A percentile compares a stretch with the other conserved stretches of the same genome.
phyloP scores from a whole-genome alignment of 2,797 vertebrate genomes.

The Pangasius djambal region DNA sequence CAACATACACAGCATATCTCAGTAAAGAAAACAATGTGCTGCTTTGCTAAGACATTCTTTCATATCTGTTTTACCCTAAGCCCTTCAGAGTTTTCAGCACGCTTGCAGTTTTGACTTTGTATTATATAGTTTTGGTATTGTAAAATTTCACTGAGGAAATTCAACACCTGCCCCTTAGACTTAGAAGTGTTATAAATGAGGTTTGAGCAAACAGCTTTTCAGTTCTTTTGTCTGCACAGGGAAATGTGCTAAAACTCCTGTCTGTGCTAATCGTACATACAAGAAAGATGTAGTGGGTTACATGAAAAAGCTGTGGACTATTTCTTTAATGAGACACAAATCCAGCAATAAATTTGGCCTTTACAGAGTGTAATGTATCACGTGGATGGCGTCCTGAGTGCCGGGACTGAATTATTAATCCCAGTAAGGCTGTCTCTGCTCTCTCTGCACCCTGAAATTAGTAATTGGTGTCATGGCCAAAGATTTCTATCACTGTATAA shows the following conservation, averaged over 20 bases:
- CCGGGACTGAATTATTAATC: conserved; percentile 44
- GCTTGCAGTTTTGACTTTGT: not conserved
- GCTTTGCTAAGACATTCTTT: not conserved
- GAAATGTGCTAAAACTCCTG: not conserved
- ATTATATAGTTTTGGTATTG: not conserved
- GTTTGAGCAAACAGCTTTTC: not conserved
- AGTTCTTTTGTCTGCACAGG: not conserved
- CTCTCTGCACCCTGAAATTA: not conserved
- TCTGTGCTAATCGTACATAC: not conserved
- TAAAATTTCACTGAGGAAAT: not conserved
- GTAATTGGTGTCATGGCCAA: not conserved
- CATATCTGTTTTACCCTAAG: not conserved
- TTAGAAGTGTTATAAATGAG: not conserved
- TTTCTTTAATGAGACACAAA: conserved; percentile 36
- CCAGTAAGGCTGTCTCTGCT: conserved; percentile 5
- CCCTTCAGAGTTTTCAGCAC: not conserved
- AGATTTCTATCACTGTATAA: not conserved
- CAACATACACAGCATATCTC: not conserved
- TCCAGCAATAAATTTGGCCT: conserved; percentile 27
- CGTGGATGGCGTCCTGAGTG: not conserved
- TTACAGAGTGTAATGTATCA: conserved; percentile 27
- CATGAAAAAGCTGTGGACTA: not conserved
- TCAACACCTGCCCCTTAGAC: not conserved
- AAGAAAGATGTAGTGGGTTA: not conserved
- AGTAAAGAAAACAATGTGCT: not conserved